phyloP scores from a whole-genome alignment of 2,797 vertebrate genomes.

The Oophaga sylvatica region DNA sequence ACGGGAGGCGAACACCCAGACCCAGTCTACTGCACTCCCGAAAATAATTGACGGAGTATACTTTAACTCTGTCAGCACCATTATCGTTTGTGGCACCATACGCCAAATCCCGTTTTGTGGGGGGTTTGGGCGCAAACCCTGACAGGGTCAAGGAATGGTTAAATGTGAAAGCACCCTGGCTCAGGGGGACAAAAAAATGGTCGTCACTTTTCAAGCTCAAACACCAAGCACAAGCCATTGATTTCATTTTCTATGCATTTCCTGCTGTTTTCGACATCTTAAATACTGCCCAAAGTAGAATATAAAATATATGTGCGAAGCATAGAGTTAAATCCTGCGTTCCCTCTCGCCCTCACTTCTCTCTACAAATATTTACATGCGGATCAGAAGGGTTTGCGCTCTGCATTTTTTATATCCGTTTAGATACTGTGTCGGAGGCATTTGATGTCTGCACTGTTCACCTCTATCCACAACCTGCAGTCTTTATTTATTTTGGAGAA shows the following conservation, averaged over 20 bases:
- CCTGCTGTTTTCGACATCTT: background rate
- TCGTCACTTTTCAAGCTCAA: background rate
- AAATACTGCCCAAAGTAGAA: background rate
- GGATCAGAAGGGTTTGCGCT: slow-evolving; percentile 22
- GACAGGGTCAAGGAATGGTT: no score
- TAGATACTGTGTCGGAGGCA: slow-evolving; percentile 17
- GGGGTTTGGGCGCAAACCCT: no score
- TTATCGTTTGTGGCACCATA: no score
- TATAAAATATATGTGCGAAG: background rate
- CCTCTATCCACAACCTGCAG: slow-evolving; percentile 19
- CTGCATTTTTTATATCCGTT: slow-evolving; percentile 34
- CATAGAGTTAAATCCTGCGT: background rate
- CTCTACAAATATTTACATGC: slow-evolving; percentile 32
- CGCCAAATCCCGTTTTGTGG: no score
- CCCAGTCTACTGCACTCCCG: no score
- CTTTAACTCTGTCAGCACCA: no score
- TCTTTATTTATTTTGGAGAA: slow-evolving; percentile 42
- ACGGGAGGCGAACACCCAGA: no score
- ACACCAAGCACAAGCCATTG: background rate
- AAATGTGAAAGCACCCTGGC: background rate
- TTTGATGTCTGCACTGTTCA: slow-evolving; percentile 26
- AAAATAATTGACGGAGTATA: no score
- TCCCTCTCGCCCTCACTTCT: background rate
- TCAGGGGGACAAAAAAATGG: background rate
- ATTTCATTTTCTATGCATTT: background rate